Evolutionary conservation across 1,140 invertebrate species (phyloP), one percentile per base, ranked within the genome.

Genomic region (Olivierus martensii): DNA sequence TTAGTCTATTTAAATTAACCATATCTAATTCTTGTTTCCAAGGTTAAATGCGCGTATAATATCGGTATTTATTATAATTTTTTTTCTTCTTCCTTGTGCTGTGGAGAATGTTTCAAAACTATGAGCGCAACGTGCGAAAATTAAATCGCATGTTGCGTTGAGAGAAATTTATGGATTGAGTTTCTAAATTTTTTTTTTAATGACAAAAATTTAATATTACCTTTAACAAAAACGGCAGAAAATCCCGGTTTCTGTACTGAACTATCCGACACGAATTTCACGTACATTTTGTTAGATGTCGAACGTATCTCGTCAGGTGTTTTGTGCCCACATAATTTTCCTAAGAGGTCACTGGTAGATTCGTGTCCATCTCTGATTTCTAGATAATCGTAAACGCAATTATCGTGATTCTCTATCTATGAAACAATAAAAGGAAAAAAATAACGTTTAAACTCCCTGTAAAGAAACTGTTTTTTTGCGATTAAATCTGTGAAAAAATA

Each of bases 221-320:
- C 56, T 74, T 94, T 94, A 74, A 94, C 85, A 65, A 94, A 96
- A 4, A 79, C 83, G 0, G 91, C 88, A 5, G 87, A 85, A 72
- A 99, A 99, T 53, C 94, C 94, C 5, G 85, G 83, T 67, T 95
- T 96, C 69, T 98, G 92, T 0, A 98, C 93, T 0, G 92, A 93
- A 46, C 82, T 83, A 70, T 99, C 94, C 12, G 91, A 96, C 14
- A 95, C 83, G 69, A 99, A 99, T 71, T 95, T 94, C 22, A 97
- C 83, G 49, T 85, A 79, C 49, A 98, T 76, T 66, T 90, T 82
- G 69, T 94, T 95, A 12, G 81, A 80, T 2, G 82, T 83, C 0
- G 90, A 95, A 56, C 84, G 75, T 35, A 82, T 83, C 67, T 92
- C 87, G 4, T 84, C 81, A 3, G 93, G 93, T 45, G 87, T 79